A percentile compares a stretch with the other conserved stretches of the same genome.
Evolutionary conservation across 1,140 invertebrate species (phyloP).

Genomic region (Macrobrachium rosenbergii): DNA sequence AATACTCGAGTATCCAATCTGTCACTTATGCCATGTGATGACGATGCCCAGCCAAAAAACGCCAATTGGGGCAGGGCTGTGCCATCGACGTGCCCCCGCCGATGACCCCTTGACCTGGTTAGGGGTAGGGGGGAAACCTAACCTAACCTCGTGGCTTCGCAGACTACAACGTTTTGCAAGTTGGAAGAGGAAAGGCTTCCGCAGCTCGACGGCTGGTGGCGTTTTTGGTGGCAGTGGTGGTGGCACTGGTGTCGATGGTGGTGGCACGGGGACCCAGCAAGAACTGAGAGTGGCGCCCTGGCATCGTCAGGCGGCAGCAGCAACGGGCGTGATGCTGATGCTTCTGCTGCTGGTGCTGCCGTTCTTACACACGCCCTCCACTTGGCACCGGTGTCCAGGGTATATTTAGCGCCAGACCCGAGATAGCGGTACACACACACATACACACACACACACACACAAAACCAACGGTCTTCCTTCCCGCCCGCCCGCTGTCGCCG

Average conservation of each 20-base stretch:
- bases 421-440: slow-evolving; percentile 54
- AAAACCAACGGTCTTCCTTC: slow-evolving; percentile 17
- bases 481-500: not conserved
- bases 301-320: slow-evolving; percentile 26
- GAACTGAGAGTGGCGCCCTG: slow-evolving; percentile 55
- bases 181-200: not conserved
- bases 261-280: slow-evolving; percentile 47
- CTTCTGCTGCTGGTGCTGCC: not conserved
- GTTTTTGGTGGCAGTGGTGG: slow-evolving; percentile 5
- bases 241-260: slow-evolving; percentile 7
- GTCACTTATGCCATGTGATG: slow-evolving; percentile 20
- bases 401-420: slow-evolving; percentile 59
- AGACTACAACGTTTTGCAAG: not conserved
- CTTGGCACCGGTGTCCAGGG: slow-evolving; percentile 52
- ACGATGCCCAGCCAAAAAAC: not conserved
- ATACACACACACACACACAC: slow-evolving; percentile 39
- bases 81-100: slow-evolving; percentile 32
- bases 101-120: too few relatives aligned
- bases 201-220: not conserved
- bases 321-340: slow-evolving; percentile 37
- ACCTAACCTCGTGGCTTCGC: not conserved
- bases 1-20: slow-evolving; percentile 26
- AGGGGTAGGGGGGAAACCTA: too few relatives aligned
- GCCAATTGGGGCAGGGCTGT: not conserved
- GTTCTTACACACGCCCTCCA: slow-evolving; percentile 32